A percentile compares a stretch with the other conserved stretches of the same genome.
These are phyloP conservation scores for Pipa parva DNA, from an alignment of 2,113 vertebrate genomes.

Conservation along the genomic window DNA sequence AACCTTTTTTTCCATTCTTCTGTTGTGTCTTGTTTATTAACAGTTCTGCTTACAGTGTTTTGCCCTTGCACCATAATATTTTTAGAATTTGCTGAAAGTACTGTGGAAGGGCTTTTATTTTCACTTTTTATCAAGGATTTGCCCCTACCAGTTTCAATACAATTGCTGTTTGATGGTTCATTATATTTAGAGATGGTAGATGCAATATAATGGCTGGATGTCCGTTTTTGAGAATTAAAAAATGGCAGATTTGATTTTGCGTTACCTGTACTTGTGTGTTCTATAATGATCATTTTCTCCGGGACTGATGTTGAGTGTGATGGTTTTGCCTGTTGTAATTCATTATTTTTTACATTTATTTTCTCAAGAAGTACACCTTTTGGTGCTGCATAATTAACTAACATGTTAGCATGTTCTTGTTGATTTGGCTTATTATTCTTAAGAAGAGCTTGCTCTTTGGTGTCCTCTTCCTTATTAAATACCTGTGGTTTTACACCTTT, in stretches of 20 bases:
- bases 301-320: constrained; percentile 6
- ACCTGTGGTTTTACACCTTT: constrained; percentile 31
- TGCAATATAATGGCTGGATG: constrained; percentile 89
- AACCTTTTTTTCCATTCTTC: neutral
- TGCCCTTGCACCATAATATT: neutral
- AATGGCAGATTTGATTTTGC: constrained; percentile 65
- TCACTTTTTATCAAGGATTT: neutral
- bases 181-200: constrained; percentile 77
- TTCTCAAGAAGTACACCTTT: neutral
- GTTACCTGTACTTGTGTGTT: constrained; percentile 39
- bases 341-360: constrained; percentile 10
- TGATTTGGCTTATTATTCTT: neutral
- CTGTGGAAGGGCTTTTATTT: neutral
- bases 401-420: neutral
- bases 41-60: neutral
- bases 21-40: neutral
- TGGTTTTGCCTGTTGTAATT: constrained; percentile 37
- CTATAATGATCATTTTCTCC: constrained; percentile 40
- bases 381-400: neutral
- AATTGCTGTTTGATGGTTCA: constrained; percentile 27
- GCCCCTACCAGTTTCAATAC: neutral
- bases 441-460: neutral
- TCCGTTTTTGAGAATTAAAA: constrained; percentile 76
- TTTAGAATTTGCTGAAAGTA: neutral
- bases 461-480: neutral